A percentile compares a stretch with the other conserved stretches of the same genome.
phyloP scores from a whole-genome alignment of 2,797 vertebrate species.

The Lutjanus argentimaculatus region DNA sequence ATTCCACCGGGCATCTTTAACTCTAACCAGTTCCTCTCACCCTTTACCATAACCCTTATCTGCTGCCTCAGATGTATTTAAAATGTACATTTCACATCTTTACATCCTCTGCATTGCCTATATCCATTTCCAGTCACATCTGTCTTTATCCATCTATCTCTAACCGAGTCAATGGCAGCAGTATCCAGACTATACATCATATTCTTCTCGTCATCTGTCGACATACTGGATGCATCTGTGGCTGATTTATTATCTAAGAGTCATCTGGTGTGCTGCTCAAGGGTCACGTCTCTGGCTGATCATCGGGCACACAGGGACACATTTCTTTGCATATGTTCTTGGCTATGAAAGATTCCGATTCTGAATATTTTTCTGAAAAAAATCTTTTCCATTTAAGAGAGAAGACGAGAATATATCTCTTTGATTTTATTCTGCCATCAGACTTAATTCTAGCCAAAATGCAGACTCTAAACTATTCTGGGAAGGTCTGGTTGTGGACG shows the following conservation, averaged over 20 bases:
- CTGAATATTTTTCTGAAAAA: background rate
- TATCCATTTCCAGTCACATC: conserved; percentile 30
- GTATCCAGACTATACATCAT: conserved; percentile 32
- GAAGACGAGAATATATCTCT: background rate
- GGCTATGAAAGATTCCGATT: background rate
- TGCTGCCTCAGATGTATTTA: background rate
- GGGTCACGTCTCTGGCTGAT: conserved; percentile 30
- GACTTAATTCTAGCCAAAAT: background rate
- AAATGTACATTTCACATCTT: conserved; percentile 2
- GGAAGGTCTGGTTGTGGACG: background rate
- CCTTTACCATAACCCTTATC: background rate
- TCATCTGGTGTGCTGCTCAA: conserved; percentile 35
- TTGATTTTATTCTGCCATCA: background rate
- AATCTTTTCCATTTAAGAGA: background rate
- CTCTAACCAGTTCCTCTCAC: background rate
- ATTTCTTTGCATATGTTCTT: background rate
- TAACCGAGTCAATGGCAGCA: conserved; percentile 21
- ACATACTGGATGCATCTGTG: conserved; percentile 42
- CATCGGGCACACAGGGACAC: background rate
- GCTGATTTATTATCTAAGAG: conserved; percentile 39
- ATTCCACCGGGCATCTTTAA: background rate
- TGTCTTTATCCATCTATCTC: conserved; percentile 29
- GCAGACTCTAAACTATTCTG: background rate
- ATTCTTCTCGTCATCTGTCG: conserved; percentile 34
- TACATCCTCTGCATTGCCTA: background rate